phyloP scores from a whole-genome alignment of 2,888 invertebrate species.

The Byasa hedistus region DNA sequence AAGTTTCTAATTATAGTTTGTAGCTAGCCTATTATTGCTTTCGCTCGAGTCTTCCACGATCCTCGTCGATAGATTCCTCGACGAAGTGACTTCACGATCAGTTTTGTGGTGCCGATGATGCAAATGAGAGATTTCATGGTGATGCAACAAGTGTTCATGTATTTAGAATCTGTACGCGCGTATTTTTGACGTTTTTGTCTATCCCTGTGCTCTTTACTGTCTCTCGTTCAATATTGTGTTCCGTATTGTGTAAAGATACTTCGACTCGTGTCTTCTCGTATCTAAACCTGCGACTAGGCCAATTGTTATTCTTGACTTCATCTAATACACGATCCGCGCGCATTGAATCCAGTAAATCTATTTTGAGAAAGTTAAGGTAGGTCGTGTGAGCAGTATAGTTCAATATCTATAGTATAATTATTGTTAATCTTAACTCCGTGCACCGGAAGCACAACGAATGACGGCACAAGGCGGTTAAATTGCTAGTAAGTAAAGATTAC shows the following conservation, averaged over 20 bases:
- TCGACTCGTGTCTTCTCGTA: too few relatives aligned
- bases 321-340: background rate
- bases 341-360: background rate
- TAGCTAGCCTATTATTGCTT: constrained; percentile 33
- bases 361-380: constrained; percentile 1
- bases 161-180: constrained; percentile 46
- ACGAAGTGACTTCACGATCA: constrained; percentile 27
- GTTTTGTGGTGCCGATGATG: constrained; percentile 34
- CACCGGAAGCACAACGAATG: constrained; percentile 59
- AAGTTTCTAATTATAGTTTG: constrained; percentile 8
- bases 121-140: constrained; percentile 36
- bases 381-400: constrained; percentile 32
- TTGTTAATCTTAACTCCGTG: constrained; percentile 44
- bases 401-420: constrained; percentile 42
- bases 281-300: too few relatives aligned
- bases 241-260: too few relatives aligned
- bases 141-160: constrained; percentile 59
- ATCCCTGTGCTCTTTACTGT: constrained; percentile 41
- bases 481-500: constrained; percentile 63
- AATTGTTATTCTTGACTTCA: too few relatives aligned
- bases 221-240: constrained; percentile 51
- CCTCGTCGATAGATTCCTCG: constrained; percentile 44
- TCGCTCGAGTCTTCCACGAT: constrained; percentile 70
- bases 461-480: constrained; percentile 59
- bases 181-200: constrained; percentile 53